phyloP scores from a whole-genome alignment of 2,113 vertebrate genomes.

The Penelope pileata region DNA sequence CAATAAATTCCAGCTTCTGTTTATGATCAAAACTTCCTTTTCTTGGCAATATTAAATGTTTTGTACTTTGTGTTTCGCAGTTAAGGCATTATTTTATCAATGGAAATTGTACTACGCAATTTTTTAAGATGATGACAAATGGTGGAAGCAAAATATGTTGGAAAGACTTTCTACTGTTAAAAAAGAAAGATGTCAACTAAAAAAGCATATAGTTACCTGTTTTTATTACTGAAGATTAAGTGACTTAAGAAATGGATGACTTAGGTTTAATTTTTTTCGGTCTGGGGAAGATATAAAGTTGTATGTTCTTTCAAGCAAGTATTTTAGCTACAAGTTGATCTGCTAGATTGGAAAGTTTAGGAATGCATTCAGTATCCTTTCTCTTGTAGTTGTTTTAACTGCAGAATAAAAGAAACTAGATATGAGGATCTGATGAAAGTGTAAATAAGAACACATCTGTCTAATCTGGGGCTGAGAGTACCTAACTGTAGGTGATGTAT shows the following conservation, averaged over 20 bases:
- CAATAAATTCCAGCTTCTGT: background rate
- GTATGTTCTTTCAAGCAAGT: background rate
- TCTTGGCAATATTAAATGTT: background rate
- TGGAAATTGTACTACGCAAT: background rate
- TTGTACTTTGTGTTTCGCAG: background rate
- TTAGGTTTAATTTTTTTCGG: background rate
- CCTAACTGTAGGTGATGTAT: background rate
- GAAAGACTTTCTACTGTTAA: background rate
- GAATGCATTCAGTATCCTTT: background rate
- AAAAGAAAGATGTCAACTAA: background rate
- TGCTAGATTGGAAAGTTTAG: background rate
- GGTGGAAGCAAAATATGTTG: background rate
- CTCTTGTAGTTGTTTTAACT: background rate
- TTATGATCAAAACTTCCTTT: background rate
- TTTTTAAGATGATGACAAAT: background rate
- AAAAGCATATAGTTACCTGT: background rate
- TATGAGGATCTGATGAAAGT: background rate
- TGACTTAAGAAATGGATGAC: background rate
- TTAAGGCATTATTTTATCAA: background rate
- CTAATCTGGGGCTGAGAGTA: background rate
- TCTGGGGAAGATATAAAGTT: background rate
- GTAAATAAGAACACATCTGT: background rate
- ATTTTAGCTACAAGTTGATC: background rate
- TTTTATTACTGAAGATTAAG: background rate
- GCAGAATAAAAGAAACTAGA: background rate